Percentiles rank a stretch among this genome's conserved stretches.
phyloP scores from a whole-genome alignment of 2,888 invertebrate species.

The Dermolepida albohirtum region DNA sequence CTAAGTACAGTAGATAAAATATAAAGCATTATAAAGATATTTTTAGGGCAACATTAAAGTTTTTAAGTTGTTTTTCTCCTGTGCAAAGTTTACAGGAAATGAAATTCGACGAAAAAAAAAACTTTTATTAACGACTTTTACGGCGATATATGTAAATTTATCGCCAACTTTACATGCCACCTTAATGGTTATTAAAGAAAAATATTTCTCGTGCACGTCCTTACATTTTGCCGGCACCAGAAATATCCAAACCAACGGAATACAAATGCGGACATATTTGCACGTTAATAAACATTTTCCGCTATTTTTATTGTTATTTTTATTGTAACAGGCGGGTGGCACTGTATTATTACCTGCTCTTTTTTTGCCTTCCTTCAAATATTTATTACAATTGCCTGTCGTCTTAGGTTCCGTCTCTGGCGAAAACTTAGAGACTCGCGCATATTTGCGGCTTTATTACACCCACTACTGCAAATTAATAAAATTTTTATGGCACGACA shows the following conservation, averaged over 20 bases:
- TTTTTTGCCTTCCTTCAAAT: conserved; percentile 12
- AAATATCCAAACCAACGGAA: conserved; percentile 4
- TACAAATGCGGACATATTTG: conserved; percentile 21
- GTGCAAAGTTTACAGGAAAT: conserved; percentile 4
- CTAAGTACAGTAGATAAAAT: no score
- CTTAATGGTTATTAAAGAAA: conserved; percentile 39
- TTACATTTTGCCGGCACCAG: conserved; percentile 6
- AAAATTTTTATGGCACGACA: no score
- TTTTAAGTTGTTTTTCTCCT: no score
- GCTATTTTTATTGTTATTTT: conserved; percentile 30
- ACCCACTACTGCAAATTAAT: no score
- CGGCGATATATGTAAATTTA: conserved; percentile 41
- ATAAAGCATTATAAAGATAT: no score
- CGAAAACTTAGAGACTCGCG: background rate
- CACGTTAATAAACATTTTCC: conserved; percentile 32
- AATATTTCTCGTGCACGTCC: conserved; percentile 28
- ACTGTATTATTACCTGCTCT: conserved; percentile 27
- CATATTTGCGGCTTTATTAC: no score
- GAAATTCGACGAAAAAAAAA: conserved; percentile 26
- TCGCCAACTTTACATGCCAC: conserved; percentile 24
- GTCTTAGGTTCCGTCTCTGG: background rate
- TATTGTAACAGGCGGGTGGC: conserved; percentile 21
- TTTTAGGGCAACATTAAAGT: no score
- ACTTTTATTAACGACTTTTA: conserved; percentile 42
- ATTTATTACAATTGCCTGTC: conserved; percentile 20